Percentiles rank a stretch among this genome's conserved stretches.
Conservation (phyloP, 2,888 invertebrate genomes). For the Phyllotreta cruciferae region DNA sequence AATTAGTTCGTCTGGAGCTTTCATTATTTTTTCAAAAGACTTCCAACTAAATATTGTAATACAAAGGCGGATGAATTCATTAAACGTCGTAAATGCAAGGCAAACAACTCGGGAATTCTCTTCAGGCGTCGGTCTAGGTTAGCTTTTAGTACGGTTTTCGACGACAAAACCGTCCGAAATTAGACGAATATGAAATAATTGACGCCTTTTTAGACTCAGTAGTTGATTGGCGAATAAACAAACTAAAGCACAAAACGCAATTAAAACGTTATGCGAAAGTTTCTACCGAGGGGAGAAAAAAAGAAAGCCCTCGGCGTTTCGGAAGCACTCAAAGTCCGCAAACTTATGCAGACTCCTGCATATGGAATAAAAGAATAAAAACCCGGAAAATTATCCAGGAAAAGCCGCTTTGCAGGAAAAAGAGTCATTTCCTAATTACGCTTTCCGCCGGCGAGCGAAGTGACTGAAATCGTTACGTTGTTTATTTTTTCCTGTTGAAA, state of each 20-base stretch:
- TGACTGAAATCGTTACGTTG: too few species aligned
- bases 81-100: constrained; percentile 29
- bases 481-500: too few species aligned
- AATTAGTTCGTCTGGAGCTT: constrained; percentile 12
- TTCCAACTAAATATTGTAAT: constrained; percentile 18
- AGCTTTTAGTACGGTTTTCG: constrained; percentile 2
- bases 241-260: constrained; percentile 12
- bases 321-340: constrained; percentile 7
- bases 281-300: background rate
- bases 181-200: too few species aligned
- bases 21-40: constrained; percentile 21
- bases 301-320: constrained; percentile 12
- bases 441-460: constrained; percentile 4
- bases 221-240: background rate
- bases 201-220: too few species aligned
- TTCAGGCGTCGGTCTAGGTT: constrained; percentile 12
- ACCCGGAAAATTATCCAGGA: constrained; percentile 3
- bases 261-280: constrained; percentile 17
- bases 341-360: constrained; percentile 5
- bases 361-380: constrained; percentile 14
- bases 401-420: constrained; percentile 10
- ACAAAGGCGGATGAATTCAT: constrained; percentile 29
- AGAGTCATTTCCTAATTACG: constrained; percentile 19
- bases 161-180: too few species aligned
- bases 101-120: constrained; percentile 23